Evolutionary conservation across 2,888 invertebrate species (phyloP), one percentile per base, ranked within the genome.

Genomic region (Sarcophaga caerulescens): DNA sequence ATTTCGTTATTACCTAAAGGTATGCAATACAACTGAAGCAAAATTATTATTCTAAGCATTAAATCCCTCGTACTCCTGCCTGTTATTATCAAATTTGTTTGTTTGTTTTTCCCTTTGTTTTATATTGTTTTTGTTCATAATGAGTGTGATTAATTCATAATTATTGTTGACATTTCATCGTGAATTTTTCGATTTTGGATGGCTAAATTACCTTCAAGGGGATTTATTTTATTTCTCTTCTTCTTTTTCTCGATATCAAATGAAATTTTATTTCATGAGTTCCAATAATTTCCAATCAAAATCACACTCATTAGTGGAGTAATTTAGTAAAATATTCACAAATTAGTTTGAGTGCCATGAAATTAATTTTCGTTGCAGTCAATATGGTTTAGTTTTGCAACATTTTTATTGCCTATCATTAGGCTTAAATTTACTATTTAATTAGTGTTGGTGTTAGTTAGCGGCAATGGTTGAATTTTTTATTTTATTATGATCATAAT

Each of bases 261-360:
- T 17, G 17, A 52, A 52, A 11, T 63, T 63, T 35, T 25, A 25
- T 25, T 25, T 25, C 25, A 25, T 25, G 25, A 25, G 5, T 25
- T 25, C 4, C 25, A 35, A 35, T 35, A 35, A 35, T 35, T 35
- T 35, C 65, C 5, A 65, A 52, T 19, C 66, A 78, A 74, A 73
- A 77, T 25, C 68, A 19, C 57, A 74, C 63, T 84, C 83, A 84
- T 84, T 84, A 84, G 78, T 74, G 2, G 44, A 78, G 83, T 84
- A 74, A 74, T 84, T 84, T 74, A 79, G 25, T 84, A 60, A 71
- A 80, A 77, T 81, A 81, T 77, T 76, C 66, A 77, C 76, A 81
- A 63, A 84, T 84, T 81, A 81, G 71, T 76, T 77, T 76, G 44
- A 52, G 35, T 17, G 45, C 19, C 60, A 19, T 44, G 11, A 21